Conservation (phyloP, 1,140 invertebrate genomes). For the Drosophila kohkoa region DNA sequence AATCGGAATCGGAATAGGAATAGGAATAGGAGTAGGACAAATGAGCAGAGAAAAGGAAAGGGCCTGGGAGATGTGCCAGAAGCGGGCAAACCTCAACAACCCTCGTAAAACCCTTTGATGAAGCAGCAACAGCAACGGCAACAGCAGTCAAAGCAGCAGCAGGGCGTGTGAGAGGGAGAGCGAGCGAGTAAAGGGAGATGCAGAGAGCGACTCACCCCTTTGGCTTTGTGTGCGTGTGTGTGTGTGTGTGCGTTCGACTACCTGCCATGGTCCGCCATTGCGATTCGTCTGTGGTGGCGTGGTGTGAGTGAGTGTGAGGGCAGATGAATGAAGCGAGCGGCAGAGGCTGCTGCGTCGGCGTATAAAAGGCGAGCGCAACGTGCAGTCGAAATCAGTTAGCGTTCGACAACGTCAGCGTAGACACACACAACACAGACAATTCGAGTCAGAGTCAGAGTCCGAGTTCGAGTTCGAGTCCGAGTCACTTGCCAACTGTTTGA, state of each 20-base stretch:
- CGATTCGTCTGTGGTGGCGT: slow-evolving; percentile 8
- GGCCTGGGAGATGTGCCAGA: slow-evolving; percentile 18
- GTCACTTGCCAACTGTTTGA: slow-evolving; percentile 20
- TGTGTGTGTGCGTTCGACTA: slow-evolving; percentile 32
- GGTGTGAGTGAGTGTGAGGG: slow-evolving; percentile 45
- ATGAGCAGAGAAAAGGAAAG: slow-evolving; percentile 19
- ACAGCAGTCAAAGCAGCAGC: not conserved
- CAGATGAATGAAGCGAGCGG: slow-evolving; percentile 45
- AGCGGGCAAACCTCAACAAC: slow-evolving; percentile 46
- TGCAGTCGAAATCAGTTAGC: slow-evolving; percentile 69
- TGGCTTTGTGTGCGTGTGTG: slow-evolving; percentile 35
- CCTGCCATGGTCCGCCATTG: slow-evolving; percentile 62
- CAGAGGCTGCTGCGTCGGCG: slow-evolving; percentile 37
- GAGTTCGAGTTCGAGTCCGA: not conserved
- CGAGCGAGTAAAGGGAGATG: slow-evolving; percentile 1
- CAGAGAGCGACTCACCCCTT: slow-evolving; percentile 61
- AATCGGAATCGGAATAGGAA: not conserved
- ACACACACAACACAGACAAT: slow-evolving; percentile 30
- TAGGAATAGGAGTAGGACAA: not conserved
- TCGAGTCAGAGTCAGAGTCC: no score
- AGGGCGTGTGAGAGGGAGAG: not conserved
- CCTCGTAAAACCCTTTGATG: slow-evolving; percentile 78
- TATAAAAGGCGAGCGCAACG: slow-evolving; percentile 67
- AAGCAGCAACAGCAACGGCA: slow-evolving; percentile 7
- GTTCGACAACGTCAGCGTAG: slow-evolving; percentile 67